These are phyloP conservation scores for Nyctereutes procyonoides DNA, from an alignment of 2,113 vertebrate genomes.

Conservation along the genomic window DNA sequence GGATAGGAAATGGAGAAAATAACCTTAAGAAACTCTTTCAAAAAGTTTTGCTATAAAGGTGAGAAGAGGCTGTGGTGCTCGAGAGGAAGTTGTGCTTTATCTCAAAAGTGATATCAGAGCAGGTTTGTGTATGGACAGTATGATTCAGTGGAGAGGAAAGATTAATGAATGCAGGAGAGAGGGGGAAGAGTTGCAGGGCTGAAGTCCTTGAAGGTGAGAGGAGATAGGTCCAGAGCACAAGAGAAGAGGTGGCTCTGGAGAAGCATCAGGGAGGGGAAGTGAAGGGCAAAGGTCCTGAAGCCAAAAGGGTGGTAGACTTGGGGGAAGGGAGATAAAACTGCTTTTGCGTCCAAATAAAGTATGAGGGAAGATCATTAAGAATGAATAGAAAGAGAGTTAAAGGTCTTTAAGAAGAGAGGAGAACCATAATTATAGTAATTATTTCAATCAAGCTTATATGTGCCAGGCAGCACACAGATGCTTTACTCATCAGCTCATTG, in stretches of 20 bases:
- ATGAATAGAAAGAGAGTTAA: neutral
- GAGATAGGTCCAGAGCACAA: neutral
- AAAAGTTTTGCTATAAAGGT: neutral
- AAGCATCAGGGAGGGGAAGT: neutral
- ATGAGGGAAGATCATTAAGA: neutral
- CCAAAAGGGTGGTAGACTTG: neutral
- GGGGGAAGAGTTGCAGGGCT: neutral
- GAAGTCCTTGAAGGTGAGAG: neutral
- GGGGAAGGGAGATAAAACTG: neutral
- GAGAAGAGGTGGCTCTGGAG: neutral
- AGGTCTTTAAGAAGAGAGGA: neutral
- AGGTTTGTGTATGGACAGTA: neutral
- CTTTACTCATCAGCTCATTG: neutral
- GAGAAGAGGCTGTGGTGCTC: neutral
- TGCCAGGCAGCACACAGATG: neutral
- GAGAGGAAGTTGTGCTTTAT: neutral
- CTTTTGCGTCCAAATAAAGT: neutral
- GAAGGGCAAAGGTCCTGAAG: neutral
- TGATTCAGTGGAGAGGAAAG: neutral
- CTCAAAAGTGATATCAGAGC: neutral
- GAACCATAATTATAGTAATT: neutral
- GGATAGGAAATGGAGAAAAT: neutral
- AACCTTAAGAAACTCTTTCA: neutral
- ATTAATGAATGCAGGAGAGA: neutral
- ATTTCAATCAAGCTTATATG: neutral